Conservation (phyloP, 2,113 vertebrate species). For the Morone saxatilis region DNA sequence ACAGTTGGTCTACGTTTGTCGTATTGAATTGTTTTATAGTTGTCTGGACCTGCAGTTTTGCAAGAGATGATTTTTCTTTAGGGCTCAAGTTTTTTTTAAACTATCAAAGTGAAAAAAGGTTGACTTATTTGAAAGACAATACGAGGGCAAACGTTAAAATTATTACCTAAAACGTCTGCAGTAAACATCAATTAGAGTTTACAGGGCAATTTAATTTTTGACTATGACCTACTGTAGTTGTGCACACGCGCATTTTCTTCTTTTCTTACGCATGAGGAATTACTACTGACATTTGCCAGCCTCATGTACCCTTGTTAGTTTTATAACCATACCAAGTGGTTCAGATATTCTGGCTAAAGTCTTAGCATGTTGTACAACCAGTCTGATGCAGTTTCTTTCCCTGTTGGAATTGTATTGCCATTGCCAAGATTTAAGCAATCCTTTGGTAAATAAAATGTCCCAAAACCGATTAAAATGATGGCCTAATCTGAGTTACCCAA, state of each 20-base stretch:
- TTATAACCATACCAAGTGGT: background rate
- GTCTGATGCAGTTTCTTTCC: background rate
- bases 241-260: background rate
- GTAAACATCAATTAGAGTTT: background rate
- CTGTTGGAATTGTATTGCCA: background rate
- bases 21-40: background rate
- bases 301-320: background rate
- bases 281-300: background rate
- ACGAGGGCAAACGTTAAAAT: background rate
- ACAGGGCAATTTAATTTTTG: background rate
- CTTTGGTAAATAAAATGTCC: background rate
- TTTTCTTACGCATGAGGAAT: slow-evolving; percentile 6
- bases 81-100: too few species aligned
- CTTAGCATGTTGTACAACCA: background rate
- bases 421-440: background rate
- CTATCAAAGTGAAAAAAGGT: too few species aligned
- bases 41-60: background rate
- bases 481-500: too few species aligned
- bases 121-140: background rate
- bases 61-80: background rate
- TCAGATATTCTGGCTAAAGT: slow-evolving; percentile 1
- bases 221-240: background rate
- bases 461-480: background rate
- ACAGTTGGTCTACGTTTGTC: background rate
- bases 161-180: background rate